Conservation (phyloP, 2,113 vertebrate species). For the Pelecanoides urinatrix region DNA sequence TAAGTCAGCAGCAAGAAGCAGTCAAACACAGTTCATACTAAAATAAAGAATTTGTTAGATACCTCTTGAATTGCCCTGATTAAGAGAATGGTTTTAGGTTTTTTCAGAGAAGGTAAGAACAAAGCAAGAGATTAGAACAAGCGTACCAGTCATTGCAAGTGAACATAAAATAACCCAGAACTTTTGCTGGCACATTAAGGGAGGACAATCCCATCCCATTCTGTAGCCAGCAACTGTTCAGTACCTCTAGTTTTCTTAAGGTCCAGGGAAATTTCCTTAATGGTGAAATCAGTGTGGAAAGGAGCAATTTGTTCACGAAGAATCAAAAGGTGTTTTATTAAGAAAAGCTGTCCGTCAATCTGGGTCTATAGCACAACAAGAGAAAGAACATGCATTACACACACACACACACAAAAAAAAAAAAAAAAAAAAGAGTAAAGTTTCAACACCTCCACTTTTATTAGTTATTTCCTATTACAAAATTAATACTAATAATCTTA, state of each 20-base stretch:
- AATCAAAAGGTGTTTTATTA: conserved; percentile 99
- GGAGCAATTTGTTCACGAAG: conserved; percentile 99
- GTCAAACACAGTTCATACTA: neutral
- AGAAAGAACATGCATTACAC: conserved; percentile 60
- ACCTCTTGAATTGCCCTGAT: neutral
- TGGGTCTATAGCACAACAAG: conserved; percentile 83
- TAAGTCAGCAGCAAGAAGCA: neutral
- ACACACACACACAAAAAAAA: neutral
- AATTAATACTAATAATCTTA: neutral
- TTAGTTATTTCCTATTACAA: neutral
- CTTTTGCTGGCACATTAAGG: conserved; percentile 61
- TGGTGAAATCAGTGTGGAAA: conserved; percentile 99
- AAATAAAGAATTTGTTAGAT: neutral
- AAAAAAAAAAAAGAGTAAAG: neutral
- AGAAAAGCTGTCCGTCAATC: conserved; percentile 95
- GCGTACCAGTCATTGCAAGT: conserved; percentile 74
- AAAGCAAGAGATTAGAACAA: conserved; percentile 42
- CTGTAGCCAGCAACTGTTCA: conserved; percentile 66
- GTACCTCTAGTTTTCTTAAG: conserved; percentile 99
- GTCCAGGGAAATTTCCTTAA: conserved; percentile 99
- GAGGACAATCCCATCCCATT: conserved; percentile 35
- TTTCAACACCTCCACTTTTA: neutral
- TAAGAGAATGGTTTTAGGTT: neutral
- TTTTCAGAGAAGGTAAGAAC: neutral
- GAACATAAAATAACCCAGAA: conserved; percentile 78